These are phyloP conservation scores for Falco rusticolus DNA, from an alignment of 2,797 vertebrate species.

Conservation along the genomic window DNA sequence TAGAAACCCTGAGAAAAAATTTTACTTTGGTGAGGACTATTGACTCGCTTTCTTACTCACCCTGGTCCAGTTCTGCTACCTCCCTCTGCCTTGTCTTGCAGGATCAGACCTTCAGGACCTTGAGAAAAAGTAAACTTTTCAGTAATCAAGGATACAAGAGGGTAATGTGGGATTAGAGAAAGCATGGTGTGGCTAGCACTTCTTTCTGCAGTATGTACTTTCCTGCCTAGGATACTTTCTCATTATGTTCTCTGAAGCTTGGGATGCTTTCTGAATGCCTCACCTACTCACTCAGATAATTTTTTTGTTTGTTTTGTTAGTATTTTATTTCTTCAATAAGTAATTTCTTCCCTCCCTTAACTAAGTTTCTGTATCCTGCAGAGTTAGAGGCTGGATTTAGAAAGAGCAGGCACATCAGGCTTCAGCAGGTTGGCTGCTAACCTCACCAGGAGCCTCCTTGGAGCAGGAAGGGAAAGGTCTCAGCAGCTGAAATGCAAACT, in stretches of 20 bases:
- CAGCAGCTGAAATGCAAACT: background rate
- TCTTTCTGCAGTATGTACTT: background rate
- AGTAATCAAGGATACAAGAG: background rate
- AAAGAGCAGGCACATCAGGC: background rate
- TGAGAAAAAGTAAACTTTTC: background rate
- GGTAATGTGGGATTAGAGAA: background rate
- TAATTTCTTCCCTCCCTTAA: background rate
- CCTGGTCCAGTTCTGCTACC: background rate
- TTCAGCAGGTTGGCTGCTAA: background rate
- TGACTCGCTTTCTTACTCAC: background rate
- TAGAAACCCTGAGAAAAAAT: background rate
- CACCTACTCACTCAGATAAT: background rate
- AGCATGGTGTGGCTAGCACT: background rate
- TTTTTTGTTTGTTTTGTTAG: background rate
- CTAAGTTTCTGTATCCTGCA: background rate
- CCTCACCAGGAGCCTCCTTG: background rate
- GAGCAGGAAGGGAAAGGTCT: background rate
- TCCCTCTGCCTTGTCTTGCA: background rate
- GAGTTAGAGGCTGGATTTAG: background rate
- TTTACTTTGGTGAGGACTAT: background rate
- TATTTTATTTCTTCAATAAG: background rate
- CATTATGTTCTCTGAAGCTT: background rate
- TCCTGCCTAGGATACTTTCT: background rate
- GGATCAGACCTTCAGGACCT: background rate
- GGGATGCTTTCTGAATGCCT: background rate